Evolutionary conservation across 2,113 vertebrate species (phyloP), one percentile per base, ranked within the genome.

Genomic region (Scalopus aquaticus): DNA sequence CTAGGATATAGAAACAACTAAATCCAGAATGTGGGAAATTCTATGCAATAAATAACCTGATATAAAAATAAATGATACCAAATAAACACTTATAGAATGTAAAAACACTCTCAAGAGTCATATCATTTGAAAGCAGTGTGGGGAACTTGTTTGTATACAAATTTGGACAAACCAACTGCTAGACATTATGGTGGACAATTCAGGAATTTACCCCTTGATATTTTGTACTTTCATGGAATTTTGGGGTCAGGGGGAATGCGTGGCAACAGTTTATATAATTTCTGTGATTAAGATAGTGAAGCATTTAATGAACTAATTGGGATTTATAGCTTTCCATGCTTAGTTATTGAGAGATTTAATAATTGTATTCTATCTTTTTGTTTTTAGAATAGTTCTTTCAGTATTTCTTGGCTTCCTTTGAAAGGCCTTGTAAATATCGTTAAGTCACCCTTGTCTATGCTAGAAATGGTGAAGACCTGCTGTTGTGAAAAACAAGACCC

Each of bases 391-490:
- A 98, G 98, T 96, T 97, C 98, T 30, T 99, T 99, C 98, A 98
- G 98, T 35, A 97, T 99, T 96, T 99, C 99, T 86, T 99, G 99
- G 99, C 98, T 99, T 96, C 99, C 99, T 87, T 97, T 99, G 95
- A 99, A 99, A 94, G 98, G 97, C 51, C 94, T 99, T 97, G 97
- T 98, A 95, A 98, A 95, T 49, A 37, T 99, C 96, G 98, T 98
- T 96, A 99, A 98, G 97, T 99, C 99, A 24, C 98, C 99, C 6
- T 98, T 99, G 93, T 98, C 98, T 70, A 98, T 99, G 98, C 97
- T 99, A 94, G 99, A 99, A 95, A 98, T 99, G 97, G 99, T 99
- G 84, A 99, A 98, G 95, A 98, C 96, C 88, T 99, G 98, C 97
- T 99, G 99, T 97, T 95, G 83, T 30, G 97, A 98, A 54, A 97